phyloP scores from a whole-genome alignment of 2,888 invertebrate genomes.

The Gnatocerus cornutus region DNA sequence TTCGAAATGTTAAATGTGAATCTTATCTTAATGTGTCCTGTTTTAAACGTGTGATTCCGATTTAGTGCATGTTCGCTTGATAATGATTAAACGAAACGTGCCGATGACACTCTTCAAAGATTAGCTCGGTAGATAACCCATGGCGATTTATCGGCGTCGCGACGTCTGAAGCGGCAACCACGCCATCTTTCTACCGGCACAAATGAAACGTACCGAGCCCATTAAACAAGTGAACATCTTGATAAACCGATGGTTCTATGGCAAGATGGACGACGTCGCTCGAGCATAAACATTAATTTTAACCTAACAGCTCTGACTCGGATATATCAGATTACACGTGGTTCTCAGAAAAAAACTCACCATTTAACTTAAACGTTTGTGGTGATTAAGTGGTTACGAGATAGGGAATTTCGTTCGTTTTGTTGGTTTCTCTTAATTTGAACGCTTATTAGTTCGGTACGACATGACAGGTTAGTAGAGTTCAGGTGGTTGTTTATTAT shows the following conservation, averaged over 20 bases:
- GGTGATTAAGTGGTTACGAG: slow-evolving; percentile 66
- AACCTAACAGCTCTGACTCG: slow-evolving; percentile 67
- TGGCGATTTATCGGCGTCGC: slow-evolving; percentile 16
- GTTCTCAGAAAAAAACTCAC: slow-evolving; percentile 67
- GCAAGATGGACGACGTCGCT: slow-evolving; percentile 70
- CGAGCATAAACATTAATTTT: slow-evolving; percentile 72
- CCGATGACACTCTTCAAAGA: slow-evolving; percentile 45
- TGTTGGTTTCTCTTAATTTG: slow-evolving; percentile 57
- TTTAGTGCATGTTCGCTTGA: slow-evolving; percentile 42
- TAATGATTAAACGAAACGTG: slow-evolving; percentile 35
- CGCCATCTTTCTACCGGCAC: slow-evolving; percentile 50
- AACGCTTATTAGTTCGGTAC: slow-evolving; percentile 52
- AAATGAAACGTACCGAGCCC: slow-evolving; percentile 69
- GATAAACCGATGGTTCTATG: slow-evolving; percentile 65
- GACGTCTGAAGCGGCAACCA: not conserved
- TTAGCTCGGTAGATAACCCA: not conserved
- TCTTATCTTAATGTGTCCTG: slow-evolving; percentile 47
- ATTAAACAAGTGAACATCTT: slow-evolving; percentile 72
- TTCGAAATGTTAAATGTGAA: slow-evolving; percentile 37
- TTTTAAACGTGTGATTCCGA: slow-evolving; percentile 46
- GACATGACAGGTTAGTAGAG: slow-evolving; percentile 11
- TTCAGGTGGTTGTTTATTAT: not conserved
- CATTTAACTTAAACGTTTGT: slow-evolving; percentile 65
- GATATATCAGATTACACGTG: slow-evolving; percentile 70
- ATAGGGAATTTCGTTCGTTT: slow-evolving; percentile 63